Percentiles rank a stretch among this genome's conserved stretches.
These are phyloP conservation scores for Chitala chitala DNA, from an alignment of 2,113 vertebrate genomes.

Conservation along the genomic window DNA sequence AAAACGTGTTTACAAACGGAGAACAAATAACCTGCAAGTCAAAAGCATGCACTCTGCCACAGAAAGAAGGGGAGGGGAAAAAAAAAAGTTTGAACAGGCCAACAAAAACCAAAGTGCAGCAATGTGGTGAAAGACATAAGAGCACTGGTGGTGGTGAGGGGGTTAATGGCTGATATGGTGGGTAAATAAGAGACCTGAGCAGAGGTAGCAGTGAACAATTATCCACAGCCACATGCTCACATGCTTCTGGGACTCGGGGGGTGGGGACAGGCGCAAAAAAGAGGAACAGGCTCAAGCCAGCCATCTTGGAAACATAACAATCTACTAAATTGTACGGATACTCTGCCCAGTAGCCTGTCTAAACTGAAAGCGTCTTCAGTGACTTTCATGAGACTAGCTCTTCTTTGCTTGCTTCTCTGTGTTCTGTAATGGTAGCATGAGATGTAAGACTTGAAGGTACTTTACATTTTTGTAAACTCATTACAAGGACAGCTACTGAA, in stretches of 20 bases:
- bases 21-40: neutral
- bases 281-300: slow-evolving; percentile 36
- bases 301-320: slow-evolving; percentile 29
- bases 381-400: too few species aligned
- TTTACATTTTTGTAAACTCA: neutral
- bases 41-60: neutral
- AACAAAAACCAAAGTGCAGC: neutral
- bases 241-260: slow-evolving; percentile 9
- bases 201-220: slow-evolving; percentile 21
- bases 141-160: neutral
- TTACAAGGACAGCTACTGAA: neutral
- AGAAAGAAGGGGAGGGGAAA: neutral
- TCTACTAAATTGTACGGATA: neutral
- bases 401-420: neutral
- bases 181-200: neutral
- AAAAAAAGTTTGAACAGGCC: neutral
- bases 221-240: too few species aligned
- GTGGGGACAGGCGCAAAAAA: slow-evolving; percentile 40
- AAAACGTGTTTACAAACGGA: too few species aligned
- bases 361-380: too few species aligned
- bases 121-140: neutral
- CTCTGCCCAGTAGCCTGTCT: too few species aligned
- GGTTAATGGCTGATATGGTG: slow-evolving; percentile 19
- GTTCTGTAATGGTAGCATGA: neutral
- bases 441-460: neutral